Percentiles rank a stretch among this genome's conserved stretches.
These are phyloP conservation scores for Acrobasis repandana DNA, from an alignment of 2,888 invertebrate genomes.

Conservation along the genomic window DNA sequence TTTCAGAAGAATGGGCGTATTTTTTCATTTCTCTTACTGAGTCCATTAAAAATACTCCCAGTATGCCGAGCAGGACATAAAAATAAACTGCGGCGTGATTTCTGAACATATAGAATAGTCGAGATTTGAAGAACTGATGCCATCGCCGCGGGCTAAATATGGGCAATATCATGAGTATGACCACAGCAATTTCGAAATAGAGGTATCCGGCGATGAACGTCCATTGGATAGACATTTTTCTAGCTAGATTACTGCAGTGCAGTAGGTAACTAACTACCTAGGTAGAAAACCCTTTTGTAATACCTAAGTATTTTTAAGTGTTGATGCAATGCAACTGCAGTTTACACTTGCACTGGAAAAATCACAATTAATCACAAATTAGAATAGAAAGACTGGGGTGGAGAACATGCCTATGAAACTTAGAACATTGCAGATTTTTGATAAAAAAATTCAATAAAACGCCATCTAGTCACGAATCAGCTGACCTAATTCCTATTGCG, in stretches of 20 bases:
- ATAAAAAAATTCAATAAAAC: too few relatives aligned
- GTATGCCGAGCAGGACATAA: constrained; percentile 80
- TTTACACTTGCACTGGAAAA: too few relatives aligned
- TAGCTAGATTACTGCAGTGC: not conserved
- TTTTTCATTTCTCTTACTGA: constrained; percentile 88
- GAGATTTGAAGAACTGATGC: constrained; percentile 89
- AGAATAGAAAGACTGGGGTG: too few relatives aligned
- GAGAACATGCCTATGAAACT: too few relatives aligned
- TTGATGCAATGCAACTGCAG: too few relatives aligned
- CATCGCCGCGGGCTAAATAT: constrained; percentile 89
- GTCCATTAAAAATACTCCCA: constrained; percentile 86
- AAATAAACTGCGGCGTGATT: constrained; percentile 87
- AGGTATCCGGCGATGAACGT: constrained; percentile 88
- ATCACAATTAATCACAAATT: too few relatives aligned
- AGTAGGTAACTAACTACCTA: too few relatives aligned
- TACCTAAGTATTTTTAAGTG: too few relatives aligned
- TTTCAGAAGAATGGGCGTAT: constrained; percentile 80
- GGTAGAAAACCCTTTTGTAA: too few relatives aligned
- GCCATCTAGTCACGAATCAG: too few relatives aligned
- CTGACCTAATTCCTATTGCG: too few relatives aligned
- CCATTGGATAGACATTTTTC: constrained; percentile 90
- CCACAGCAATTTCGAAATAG: constrained; percentile 86
- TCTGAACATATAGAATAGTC: constrained; percentile 84
- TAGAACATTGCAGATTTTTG: too few relatives aligned
- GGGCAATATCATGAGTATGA: constrained; percentile 85